A percentile compares a stretch with the other conserved stretches of the same genome.
Conservation (phyloP, 2,113 vertebrate species). For the Coregonus clupeaformis region DNA sequence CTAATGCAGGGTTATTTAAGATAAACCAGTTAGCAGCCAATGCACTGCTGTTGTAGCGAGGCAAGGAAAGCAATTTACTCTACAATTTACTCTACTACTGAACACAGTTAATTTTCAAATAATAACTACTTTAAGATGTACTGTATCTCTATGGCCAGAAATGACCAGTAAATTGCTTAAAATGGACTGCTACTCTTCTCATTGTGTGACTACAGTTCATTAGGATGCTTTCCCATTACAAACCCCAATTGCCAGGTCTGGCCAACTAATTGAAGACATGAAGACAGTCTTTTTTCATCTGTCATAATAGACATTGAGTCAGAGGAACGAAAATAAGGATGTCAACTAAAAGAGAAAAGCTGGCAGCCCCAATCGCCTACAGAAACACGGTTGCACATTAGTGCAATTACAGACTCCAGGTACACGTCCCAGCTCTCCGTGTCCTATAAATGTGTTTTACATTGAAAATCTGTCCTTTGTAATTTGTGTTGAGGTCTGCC, state of each 20-base stretch:
- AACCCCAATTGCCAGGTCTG: no score
- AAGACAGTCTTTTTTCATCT: no score
- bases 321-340: not conserved
- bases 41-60: not conserved
- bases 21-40: not conserved
- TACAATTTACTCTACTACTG: no score
- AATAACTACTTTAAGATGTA: no score
- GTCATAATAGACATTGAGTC: not conserved
- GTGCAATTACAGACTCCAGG: slow-evolving; percentile 72
- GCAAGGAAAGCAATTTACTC: no score
- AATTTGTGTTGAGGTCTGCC: slow-evolving; percentile 65
- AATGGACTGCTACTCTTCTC: no score
- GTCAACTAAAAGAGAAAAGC: not conserved
- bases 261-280: no score
- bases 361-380: slow-evolving; percentile 22
- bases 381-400: slow-evolving; percentile 66
- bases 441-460: slow-evolving; percentile 75
- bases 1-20: not conserved
- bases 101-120: no score
- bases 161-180: no score
- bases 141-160: no score
- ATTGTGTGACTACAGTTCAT: no score
- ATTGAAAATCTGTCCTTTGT: slow-evolving; percentile 63
- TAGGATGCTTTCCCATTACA: no score
- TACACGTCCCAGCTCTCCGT: slow-evolving; percentile 73